Conservation (phyloP, 2,888 invertebrate species). For the Polietes domitor region DNA sequence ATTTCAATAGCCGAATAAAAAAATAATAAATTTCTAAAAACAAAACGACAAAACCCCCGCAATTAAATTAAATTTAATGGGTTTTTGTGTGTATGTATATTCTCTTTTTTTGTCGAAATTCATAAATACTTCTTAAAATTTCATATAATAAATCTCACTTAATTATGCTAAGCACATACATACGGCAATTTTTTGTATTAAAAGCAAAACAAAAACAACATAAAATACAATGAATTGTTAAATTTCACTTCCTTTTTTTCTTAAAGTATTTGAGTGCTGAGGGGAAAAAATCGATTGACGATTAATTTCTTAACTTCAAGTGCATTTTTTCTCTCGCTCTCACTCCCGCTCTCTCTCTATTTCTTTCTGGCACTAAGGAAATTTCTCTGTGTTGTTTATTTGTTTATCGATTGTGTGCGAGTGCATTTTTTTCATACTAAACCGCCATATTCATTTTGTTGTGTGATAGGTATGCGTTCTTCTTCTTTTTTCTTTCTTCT, state of each 20-base stretch:
- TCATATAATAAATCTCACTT: constrained; percentile 47
- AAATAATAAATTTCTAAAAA: constrained; percentile 10
- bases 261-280: constrained; percentile 29
- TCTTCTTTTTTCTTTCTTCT: constrained; percentile 1
- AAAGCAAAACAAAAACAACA: constrained; percentile 41
- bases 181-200: constrained; percentile 6
- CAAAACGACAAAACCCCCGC: neutral
- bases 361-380: neutral
- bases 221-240: constrained; percentile 32
- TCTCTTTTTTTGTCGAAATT: constrained; percentile 17
- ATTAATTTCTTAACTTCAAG: no score
- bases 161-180: constrained; percentile 60
- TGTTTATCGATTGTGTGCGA: constrained; percentile 23
- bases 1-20: neutral
- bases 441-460: constrained; percentile 35
- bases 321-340: neutral
- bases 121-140: constrained; percentile 21
- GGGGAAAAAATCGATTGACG: neutral
- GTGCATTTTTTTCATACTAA: constrained; percentile 16
- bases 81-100: constrained; percentile 34
- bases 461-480: neutral
- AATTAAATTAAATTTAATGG: constrained; percentile 22
- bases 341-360: neutral
- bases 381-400: constrained; percentile 25
- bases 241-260: constrained; percentile 68